phyloP scores from a whole-genome alignment of 2,113 vertebrate species.

The Pterophyllum scalare region DNA sequence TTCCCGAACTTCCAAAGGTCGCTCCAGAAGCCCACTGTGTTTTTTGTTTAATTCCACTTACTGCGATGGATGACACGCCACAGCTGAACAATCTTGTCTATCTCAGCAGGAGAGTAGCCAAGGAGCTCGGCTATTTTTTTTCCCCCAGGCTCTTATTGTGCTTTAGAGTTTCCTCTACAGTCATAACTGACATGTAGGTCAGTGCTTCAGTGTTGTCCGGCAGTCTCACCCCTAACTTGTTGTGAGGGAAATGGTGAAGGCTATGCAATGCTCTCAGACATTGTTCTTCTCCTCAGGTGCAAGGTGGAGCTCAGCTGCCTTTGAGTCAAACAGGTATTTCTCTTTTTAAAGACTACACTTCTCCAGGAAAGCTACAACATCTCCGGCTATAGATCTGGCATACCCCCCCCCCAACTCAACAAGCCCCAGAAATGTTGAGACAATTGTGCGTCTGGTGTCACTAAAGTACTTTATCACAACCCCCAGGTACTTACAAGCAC shows the following conservation, averaged over 20 bases:
- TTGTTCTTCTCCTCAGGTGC: background rate
- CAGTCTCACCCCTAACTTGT: background rate
- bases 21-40: conserved; percentile 18
- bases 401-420: background rate
- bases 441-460: background rate
- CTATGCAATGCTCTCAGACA: background rate
- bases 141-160: background rate
- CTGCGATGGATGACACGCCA: background rate
- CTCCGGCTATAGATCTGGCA: background rate
- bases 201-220: background rate
- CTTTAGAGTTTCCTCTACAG: conserved; percentile 14
- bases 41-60: conserved; percentile 5
- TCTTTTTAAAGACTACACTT: background rate
- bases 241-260: conserved; percentile 16
- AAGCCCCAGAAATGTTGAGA: background rate
- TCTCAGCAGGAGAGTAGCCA: conserved; percentile 3
- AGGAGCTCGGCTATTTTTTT: conserved; percentile 6
- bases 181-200: conserved; percentile 15
- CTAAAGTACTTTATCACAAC: background rate
- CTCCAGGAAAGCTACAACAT: background rate
- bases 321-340: conserved; percentile 22
- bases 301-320: background rate
- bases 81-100: background rate
- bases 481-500: background rate
- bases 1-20: too few relatives aligned